A percentile compares a stretch with the other conserved stretches of the same genome.
Conservation (phyloP, 2,797 vertebrate species). For the Dendrocincla fuliginosa region DNA sequence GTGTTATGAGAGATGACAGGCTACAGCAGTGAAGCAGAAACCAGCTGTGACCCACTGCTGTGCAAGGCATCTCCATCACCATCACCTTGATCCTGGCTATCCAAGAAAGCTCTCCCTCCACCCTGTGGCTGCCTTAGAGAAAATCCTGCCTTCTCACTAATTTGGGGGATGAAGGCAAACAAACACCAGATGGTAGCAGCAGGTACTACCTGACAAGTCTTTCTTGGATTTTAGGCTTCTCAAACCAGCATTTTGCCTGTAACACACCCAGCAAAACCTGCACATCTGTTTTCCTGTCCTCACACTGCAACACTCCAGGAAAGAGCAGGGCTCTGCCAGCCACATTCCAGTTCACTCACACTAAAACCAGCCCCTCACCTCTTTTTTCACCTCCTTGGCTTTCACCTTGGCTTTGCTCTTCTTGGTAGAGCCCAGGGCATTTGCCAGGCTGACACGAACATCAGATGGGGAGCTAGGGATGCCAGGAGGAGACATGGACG, state of each 20-base stretch:
- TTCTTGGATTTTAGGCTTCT: not conserved
- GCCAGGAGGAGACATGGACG: conserved; percentile 68
- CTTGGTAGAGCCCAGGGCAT: conserved; percentile 78
- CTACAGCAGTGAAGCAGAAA: not conserved
- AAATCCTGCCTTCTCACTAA: not conserved
- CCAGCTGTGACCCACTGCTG: not conserved
- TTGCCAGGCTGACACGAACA: conserved; percentile 68
- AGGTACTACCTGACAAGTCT: not conserved
- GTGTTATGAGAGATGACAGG: not conserved
- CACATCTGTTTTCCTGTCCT: not conserved
- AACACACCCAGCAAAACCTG: not conserved
- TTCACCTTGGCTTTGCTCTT: conserved; percentile 89
- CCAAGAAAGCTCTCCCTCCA: not conserved
- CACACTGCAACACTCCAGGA: not conserved
- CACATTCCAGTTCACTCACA: not conserved
- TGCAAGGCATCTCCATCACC: not conserved
- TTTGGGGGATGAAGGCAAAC: not conserved
- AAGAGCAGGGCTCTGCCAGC: not conserved
- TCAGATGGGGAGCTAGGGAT: conserved; percentile 80
- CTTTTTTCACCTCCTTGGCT: conserved; percentile 87
- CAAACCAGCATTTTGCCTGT: not conserved
- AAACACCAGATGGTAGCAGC: not conserved
- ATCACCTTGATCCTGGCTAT: not conserved
- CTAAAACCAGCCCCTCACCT: conserved; percentile 68
- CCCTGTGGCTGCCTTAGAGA: not conserved